These are phyloP conservation scores for Drosophila teissieri DNA, from an alignment of 1,140 invertebrate species.

Conservation along the genomic window DNA sequence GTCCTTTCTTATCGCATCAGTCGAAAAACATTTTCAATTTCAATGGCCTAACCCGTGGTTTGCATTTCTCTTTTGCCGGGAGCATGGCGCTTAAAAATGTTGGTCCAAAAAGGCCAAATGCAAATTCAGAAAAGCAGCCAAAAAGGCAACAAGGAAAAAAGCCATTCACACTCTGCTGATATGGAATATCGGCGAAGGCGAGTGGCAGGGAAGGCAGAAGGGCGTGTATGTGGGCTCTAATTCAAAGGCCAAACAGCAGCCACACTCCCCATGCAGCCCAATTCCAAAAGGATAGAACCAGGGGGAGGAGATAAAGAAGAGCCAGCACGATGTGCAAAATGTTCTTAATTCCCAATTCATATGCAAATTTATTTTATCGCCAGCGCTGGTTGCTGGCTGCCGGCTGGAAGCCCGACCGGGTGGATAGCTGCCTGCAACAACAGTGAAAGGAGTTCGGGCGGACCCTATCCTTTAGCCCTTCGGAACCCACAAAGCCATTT, in stretches of 20 bases:
- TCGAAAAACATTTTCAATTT: constrained; percentile 74
- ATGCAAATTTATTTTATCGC: constrained; percentile 84
- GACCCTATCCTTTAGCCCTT: constrained; percentile 42
- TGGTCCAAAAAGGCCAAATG: constrained; percentile 68
- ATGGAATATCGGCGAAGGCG: constrained; percentile 15
- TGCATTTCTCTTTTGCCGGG: constrained; percentile 34
- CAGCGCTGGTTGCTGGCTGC: constrained; percentile 47
- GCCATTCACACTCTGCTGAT: constrained; percentile 69
- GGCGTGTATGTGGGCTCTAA: constrained; percentile 60
- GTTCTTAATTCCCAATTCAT: constrained; percentile 84
- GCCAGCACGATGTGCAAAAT: constrained; percentile 75
- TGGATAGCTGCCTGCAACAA: constrained; percentile 69
- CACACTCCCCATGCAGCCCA: constrained; percentile 45
- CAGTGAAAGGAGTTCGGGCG: constrained; percentile 65
- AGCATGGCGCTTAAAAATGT: constrained; percentile 63
- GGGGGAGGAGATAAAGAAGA: not conserved
- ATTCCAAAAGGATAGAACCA: constrained; percentile 2
- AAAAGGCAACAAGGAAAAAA: constrained; percentile 72
- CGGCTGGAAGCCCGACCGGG: constrained; percentile 22
- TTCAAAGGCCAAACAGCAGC: constrained; percentile 81
- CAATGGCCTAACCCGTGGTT: constrained; percentile 61
- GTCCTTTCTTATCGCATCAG: constrained; percentile 67
- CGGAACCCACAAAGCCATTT: constrained; percentile 22
- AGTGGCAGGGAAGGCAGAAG: not conserved
- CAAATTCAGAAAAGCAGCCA: constrained; percentile 64